Evolutionary conservation across 1,140 invertebrate genomes (phyloP), one percentile per base, ranked within the genome.

Genomic region (Notospermus geniculatus): DNA sequence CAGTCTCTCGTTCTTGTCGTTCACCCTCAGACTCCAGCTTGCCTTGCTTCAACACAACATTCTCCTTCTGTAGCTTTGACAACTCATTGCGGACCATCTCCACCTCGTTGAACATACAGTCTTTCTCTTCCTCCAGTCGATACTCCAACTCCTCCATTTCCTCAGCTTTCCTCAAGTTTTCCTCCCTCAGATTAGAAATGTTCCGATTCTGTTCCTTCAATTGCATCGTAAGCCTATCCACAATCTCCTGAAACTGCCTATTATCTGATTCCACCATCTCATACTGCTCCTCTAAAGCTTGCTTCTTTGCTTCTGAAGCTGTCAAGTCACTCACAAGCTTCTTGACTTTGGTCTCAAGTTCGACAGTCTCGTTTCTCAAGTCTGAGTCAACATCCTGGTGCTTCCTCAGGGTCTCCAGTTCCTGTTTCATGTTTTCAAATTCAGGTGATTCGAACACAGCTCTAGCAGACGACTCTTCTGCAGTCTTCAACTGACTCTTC

Each of bases 231-330:
- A 82, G 62, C 23, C 71, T 73, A 39, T 75, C 63, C 25, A 80
- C 62, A 43, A 82, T 71, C 27, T 83, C 72, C 71, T 90, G 88
- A 54, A 92, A 76, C 64, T 91, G 84, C 39, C 91, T 89, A 73
- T 92, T 91, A n/a, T 89, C 89, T 22, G 86, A 83, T 2, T 86
- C 86, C 11, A 93, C 76, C 5, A 90, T 84, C 64, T 91, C 90
- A 56, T 91, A 84, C 75, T 78, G 77, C 11, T 63, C 65, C 45
- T 68, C 57, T 23, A 78, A 57, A 36, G 71, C 66, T 28, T 63
- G 57, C 39, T 76, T 65, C 62, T 78, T 68, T 36, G 63, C 71
- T 52, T 65, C 66, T 13, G 71, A 25, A 19, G 68, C 4, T 9
- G n/a, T 27, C 46, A 23, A 23, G 9, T 23, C 25, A 50, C 19